Evolutionary conservation across 2,888 invertebrate species (phyloP).

Genomic region (Hesperia comma): DNA sequence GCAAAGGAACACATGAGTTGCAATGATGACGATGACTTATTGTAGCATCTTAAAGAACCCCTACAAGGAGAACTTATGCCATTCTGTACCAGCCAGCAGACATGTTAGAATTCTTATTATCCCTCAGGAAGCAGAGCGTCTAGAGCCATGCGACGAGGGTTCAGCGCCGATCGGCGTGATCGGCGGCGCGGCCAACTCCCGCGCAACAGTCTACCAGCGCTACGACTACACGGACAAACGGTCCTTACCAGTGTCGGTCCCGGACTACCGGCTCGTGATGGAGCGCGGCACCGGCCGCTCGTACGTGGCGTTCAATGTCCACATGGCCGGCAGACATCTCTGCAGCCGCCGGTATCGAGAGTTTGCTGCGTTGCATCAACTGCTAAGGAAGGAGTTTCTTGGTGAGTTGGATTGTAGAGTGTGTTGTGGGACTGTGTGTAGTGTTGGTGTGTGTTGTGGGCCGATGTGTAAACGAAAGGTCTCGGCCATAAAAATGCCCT

Average conservation of each 20-base stretch:
- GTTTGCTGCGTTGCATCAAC: constrained; percentile 94
- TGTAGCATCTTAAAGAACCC: no score
- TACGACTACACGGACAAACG: constrained; percentile 98
- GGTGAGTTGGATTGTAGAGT: constrained; percentile 77
- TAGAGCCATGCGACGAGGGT: constrained; percentile 92
- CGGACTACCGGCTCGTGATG: constrained; percentile 95
- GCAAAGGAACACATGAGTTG: no score
- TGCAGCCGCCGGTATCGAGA: constrained; percentile 98
- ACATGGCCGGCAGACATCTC: constrained; percentile 99
- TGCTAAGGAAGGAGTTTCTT: constrained; percentile 95
- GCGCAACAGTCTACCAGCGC: constrained; percentile 79
- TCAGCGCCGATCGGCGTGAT: constrained; percentile 74
- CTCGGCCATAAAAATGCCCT: no score
- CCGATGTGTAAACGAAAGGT: no score
- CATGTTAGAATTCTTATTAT: not conserved
- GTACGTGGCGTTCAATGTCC: constrained; percentile 98
- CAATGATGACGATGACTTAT: no score
- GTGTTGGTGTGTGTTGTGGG: no score
- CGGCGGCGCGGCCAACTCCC: constrained; percentile 76
- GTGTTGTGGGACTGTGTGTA: no score
- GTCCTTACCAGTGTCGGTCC: constrained; percentile 93
- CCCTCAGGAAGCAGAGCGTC: constrained; percentile 89
- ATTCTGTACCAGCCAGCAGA: no score
- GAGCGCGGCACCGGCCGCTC: constrained; percentile 94
- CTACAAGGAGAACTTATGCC: no score